A percentile compares a stretch with the other conserved stretches of the same genome.
These are phyloP conservation scores for Oscheius sp. DNA, from an alignment of 2,888 invertebrate species.

Conservation along the genomic window DNA sequence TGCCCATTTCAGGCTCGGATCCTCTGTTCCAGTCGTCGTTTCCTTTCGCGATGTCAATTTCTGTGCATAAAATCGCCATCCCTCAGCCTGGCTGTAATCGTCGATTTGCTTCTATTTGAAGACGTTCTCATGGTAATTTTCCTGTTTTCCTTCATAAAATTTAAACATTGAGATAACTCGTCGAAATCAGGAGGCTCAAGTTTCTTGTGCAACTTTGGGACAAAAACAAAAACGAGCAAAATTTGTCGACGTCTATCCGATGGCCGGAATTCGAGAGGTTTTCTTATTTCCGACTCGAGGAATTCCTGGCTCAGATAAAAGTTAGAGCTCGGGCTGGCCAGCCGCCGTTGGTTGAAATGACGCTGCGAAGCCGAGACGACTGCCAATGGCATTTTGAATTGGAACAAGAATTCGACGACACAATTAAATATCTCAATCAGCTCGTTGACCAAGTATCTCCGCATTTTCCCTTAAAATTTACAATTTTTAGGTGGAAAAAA, in stretches of 20 bases:
- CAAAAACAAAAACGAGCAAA: constrained; percentile 17
- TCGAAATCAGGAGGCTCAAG: constrained; percentile 9
- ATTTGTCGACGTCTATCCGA: constrained; percentile 31
- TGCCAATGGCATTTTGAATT: constrained; percentile 14
- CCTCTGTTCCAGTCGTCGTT: constrained; percentile 30
- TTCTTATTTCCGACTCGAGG: not conserved
- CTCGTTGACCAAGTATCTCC: constrained; percentile 7
- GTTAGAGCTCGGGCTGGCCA: not conserved
- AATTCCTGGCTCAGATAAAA: constrained; percentile 20
- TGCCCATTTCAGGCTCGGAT: constrained; percentile 18
- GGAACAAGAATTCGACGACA: constrained; percentile 8
- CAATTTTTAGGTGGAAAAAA: constrained; percentile 16
- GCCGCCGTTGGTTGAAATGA: constrained; percentile 9
- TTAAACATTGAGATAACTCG: constrained; percentile 18
- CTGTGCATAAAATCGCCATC: constrained; percentile 11
- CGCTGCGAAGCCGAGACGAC: constrained; percentile 2
- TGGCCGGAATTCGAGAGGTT: constrained; percentile 32
- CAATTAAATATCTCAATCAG: constrained; percentile 21
- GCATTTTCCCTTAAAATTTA: not conserved
- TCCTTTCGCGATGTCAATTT: constrained; percentile 17
- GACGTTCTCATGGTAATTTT: constrained; percentile 31
- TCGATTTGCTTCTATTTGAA: constrained; percentile 32
- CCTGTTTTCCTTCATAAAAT: not conserved
- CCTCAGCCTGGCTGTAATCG: not conserved
- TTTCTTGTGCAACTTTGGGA: constrained; percentile 17